Evolutionary conservation across 2,113 vertebrate species (phyloP), one percentile per base, ranked within the genome.

Genomic region (Seriola quinqueradiata): DNA sequence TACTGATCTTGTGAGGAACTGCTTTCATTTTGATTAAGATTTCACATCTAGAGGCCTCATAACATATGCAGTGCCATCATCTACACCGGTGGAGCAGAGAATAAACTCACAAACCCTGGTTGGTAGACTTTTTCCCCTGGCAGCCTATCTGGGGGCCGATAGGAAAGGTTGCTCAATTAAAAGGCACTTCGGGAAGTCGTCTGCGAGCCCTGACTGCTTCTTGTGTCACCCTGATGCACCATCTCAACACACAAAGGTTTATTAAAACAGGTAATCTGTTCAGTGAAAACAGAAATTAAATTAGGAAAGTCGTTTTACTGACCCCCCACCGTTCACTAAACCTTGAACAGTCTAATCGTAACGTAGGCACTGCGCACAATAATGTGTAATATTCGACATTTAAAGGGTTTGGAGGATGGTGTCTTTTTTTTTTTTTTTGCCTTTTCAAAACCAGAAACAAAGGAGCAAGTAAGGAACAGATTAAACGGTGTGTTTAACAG

Each of bases 41-140:
- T 81, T 90, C 84, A 82, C 83, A 92, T 93, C 85, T 88, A 79
- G 86, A 83, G 80, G 77, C 64, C 59, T 85, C 69, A 57, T 72
- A 72, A 55, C 48, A 21, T 59, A 72, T 68, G 75, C 19, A 57
- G 23, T 57, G 25, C 79, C 70, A 80, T 89, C 83, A 82, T 88
- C 79, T 68, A 17, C 70, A 68, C 59, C 79, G 58, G 72, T 46
- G 25, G 68, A 94, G 83, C 89, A 60, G 59, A 88, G 67, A 71
- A 72, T 76, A 36, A 70, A 77, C 79, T 79, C 80, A 68, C 42
- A 61, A 75, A 34, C 54, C 28, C 17, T 38, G 34, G 16, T 8
- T 54, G 17, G 48, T 59, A 57, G 73, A 85, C 79, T 61, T 25
- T 69, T 52, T 74, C 66, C 76, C 64, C 64, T 16, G 2, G 40